phyloP scores from a whole-genome alignment of 64 coral and sea anemone genomes.

The Pocillopora verrucosa region DNA sequence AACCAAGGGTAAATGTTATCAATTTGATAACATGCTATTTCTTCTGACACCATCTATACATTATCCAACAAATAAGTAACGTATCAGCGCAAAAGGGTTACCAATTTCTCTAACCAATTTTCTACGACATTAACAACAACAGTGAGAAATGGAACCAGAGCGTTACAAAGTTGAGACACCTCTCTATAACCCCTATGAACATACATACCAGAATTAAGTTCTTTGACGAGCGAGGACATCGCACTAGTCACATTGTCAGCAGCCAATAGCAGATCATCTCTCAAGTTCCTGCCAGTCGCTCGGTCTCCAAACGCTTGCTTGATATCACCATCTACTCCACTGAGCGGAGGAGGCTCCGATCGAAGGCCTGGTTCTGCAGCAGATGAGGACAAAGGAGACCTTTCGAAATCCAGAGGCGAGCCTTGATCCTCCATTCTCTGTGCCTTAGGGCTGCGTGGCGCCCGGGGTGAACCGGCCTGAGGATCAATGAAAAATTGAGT shows the following conservation, averaged over 20 bases:
- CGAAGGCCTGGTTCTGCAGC: constrained; percentile 51
- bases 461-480: constrained; percentile 86
- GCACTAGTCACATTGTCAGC: constrained; percentile 96
- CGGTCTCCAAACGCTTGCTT: constrained; percentile 90
- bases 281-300: constrained; percentile 65
- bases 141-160: no score
- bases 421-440: constrained; percentile 36
- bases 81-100: no score
- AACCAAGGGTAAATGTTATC: no score
- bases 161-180: no score
- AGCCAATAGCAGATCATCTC: constrained; percentile 84
- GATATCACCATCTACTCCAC: constrained; percentile 88
- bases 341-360: constrained; percentile 56
- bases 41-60: no score
- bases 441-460: constrained; percentile 63
- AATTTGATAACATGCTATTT: no score
- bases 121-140: no score
- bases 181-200: no score
- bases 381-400: constrained; percentile 35
- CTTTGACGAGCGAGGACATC: constrained; percentile 93
- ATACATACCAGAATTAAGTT: constrained; percentile 88
- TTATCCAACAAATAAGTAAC: no score
- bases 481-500: constrained; percentile 1
- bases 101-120: no score
- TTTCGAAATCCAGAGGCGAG: constrained; percentile 47